Evolutionary conservation across 1,140 invertebrate species (phyloP).

Genomic region (Fragariocoptes setiger): DNA sequence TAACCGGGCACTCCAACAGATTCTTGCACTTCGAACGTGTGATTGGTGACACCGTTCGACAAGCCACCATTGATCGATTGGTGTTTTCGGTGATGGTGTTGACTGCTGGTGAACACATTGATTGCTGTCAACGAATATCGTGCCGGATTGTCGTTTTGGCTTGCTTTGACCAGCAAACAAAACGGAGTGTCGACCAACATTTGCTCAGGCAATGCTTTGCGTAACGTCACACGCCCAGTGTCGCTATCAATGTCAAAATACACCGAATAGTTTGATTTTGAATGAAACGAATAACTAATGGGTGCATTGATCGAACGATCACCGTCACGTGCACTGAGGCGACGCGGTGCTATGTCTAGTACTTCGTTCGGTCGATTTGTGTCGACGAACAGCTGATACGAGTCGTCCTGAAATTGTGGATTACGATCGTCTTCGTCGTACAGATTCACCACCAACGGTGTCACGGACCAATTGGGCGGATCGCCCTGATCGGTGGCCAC

Average conservation of each 20-base stretch:
- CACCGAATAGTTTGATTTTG: background rate
- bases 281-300: conserved; percentile 26
- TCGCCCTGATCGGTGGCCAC: conserved; percentile 42
- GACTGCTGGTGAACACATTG: conserved; percentile 19
- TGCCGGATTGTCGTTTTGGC: conserved; percentile 54
- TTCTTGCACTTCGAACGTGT: background rate
- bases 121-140: conserved; percentile 50
- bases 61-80: background rate
- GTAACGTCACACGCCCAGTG: background rate
- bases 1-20: no score
- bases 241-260: background rate
- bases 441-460: conserved; percentile 37
- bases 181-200: conserved; percentile 21
- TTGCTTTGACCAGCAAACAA: conserved; percentile 45
- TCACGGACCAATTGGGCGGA: conserved; percentile 37
- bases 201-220: background rate
- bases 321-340: conserved; percentile 36
- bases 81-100: no score
- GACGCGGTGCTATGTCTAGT: conserved; percentile 24
- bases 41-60: background rate
- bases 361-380: conserved; percentile 26
- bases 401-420: conserved; percentile 36
- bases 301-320: conserved; percentile 41
- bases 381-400: conserved; percentile 37
- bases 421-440: conserved; percentile 75